Evolutionary conservation across 2,888 invertebrate species (phyloP), one percentile per base, ranked within the genome.

Genomic region (Aleiodes testaceus): DNA sequence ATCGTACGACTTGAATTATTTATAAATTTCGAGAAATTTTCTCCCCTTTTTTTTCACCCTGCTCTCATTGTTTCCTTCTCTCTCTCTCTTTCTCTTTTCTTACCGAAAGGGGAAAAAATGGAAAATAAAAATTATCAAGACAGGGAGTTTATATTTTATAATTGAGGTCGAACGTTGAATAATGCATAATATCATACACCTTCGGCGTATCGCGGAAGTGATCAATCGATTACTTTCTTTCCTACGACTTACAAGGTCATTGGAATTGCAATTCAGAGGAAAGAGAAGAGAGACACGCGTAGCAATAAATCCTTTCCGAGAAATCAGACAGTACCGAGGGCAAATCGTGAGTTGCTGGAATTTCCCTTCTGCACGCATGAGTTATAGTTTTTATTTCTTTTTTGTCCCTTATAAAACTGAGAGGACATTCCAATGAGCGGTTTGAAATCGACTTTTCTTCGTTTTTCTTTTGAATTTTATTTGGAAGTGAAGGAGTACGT

Each of bases 161-260:
- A 36, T 36, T 36, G 36, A 36, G 36, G 36, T 36, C 36, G 36
- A 36, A 36, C 6, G 52, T 52, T 52, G 20, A n/a, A 22, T 52
- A 52, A 52, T 52, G 20, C 52, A 20, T 52, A 20, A 52, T 12
- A 52, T 12, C 20, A 52, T 22, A 14, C 14, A 22, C 22, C 20
- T 11, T 22, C 22, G 20, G 20, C 16, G 22, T 22, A 16, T 52
- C 52, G 18, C 18, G 18, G 52, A 52, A 52, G 52, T 52, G 52
- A 22, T 22, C 14, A 18, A 22, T 22, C 22, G 52, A 52, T 52
- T 18, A 20, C 22, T 16, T 22, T 53, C 53, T 53, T 30, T 30
- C 30, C 30, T 30, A 53, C n/a, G 30, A 53, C 11, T 30, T 30
- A 53, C 53, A n/a, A 30, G 22, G 53, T 53, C 53, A 53, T 53